Evolutionary conservation across 2,113 vertebrate genomes (phyloP).

Genomic region (Coptodon rendalli): DNA sequence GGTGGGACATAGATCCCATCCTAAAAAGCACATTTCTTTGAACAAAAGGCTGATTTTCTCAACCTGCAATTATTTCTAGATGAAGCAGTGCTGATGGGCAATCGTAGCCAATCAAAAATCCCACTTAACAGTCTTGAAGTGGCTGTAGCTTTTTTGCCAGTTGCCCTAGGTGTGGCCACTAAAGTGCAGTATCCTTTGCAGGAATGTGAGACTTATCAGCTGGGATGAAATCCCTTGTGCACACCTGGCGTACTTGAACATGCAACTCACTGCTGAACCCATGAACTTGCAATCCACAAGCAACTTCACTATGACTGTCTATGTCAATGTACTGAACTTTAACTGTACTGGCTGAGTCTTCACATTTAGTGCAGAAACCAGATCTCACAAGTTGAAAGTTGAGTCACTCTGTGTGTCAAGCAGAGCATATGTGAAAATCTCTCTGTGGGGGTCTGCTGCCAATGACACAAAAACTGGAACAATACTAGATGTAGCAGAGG

Average conservation of each 20-base stretch:
- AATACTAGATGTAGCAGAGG: background rate
- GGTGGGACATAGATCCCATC: background rate
- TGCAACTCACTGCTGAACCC: fast-evolving
- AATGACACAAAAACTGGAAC: background rate
- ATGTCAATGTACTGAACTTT: background rate
- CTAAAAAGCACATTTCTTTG: background rate
- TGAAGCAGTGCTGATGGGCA: background rate
- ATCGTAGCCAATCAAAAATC: fast-evolving
- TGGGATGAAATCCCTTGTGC: background rate
- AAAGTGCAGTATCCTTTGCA: background rate
- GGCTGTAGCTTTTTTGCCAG: background rate
- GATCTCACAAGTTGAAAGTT: background rate
- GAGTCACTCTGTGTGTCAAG: background rate
- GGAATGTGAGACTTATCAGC: background rate
- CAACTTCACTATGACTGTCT: background rate
- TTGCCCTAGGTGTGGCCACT: background rate
- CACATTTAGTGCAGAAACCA: background rate
- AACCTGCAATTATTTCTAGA: background rate
- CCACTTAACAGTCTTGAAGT: background rate
- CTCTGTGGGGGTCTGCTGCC: fast-evolving
- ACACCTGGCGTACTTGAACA: background rate
- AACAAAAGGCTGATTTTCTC: background rate
- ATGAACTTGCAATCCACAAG: fast-evolving
- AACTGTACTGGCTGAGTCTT: background rate
- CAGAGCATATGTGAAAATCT: fast-evolving